Evolutionary conservation across 2,888 invertebrate species (phyloP), one percentile per base, ranked within the genome.

Genomic region (Andrena dorsata): DNA sequence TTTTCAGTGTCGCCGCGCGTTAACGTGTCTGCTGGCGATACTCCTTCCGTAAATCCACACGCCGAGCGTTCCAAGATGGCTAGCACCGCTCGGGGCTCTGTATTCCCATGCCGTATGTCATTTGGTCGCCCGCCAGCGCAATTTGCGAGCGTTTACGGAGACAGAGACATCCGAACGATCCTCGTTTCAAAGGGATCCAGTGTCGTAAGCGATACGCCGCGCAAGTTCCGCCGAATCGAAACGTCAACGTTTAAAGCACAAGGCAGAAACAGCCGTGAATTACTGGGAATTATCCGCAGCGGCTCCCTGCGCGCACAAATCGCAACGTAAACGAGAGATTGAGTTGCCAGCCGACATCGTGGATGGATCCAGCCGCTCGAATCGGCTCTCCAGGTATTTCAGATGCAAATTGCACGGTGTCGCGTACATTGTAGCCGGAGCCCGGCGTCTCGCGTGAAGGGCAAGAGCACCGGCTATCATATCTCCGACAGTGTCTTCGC

Each of bases 361-460:
- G 51, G 32, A 32, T 8, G 47, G 49, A 1, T 35, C 20, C 41
- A 30, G 32, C 28, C 10, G 6, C 10, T 49, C 10, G 28, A 10
- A 41, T 30, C n/a, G 68, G 13, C 28, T 10, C 23, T 35, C 41
- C 35, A 26, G n/a, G 7, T 51, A 28, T 68, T 80, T 63, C 63
- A 32, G 6, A 80, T 80, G 81, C 85, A 86, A 86, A 85, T 84
- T 86, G 74, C 71, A 84, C 73, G 63, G 70, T 76, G 47, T 75
- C 69, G 75, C 51, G 66, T 28, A 75, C 71, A 79, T 71, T 76
- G 79, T 75, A 71, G 51, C 71, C 61, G 26, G 8, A 16, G 3
- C 20, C 20, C n/a, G 1, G 58, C 56, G 68, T 63, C 63, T n/a
- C 69, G 68, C 53, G 58, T 47, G 68, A 32, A 68, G 7, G 65